A percentile compares a stretch with the other conserved stretches of the same genome.
Evolutionary conservation across 2,113 vertebrate species (phyloP).

Genomic region (Isichthys henryi): DNA sequence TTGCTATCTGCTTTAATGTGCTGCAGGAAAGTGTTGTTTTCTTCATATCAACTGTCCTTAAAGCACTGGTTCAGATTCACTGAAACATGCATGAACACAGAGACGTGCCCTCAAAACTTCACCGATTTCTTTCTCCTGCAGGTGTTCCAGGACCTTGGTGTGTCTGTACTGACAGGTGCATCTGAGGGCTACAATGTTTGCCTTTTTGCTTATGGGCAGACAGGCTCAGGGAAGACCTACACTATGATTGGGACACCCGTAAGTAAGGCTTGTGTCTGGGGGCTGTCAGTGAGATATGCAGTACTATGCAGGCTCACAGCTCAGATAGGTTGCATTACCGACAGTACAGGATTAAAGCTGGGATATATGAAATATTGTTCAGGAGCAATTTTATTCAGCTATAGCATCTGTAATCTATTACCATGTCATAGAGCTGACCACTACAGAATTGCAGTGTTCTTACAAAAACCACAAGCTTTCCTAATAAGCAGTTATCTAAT

Average conservation of each 20-base stretch:
- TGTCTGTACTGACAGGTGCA: constrained; percentile 79
- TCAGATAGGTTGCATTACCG: background rate
- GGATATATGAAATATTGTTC: background rate
- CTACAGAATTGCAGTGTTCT: background rate
- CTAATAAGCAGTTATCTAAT: background rate
- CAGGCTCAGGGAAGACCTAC: constrained; percentile 94
- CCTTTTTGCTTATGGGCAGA: constrained; percentile 96
- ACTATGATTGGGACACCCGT: constrained; percentile 97
- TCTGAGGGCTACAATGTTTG: constrained; percentile 93
- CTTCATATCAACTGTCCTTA: constrained; percentile 27
- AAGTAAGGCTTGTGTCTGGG: constrained; percentile 41
- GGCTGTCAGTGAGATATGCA: too few species aligned
- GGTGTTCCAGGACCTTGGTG: constrained; percentile 94
- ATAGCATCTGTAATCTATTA: background rate
- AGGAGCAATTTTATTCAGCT: background rate
- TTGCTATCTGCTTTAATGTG: background rate
- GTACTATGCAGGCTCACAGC: background rate
- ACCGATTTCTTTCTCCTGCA: constrained; percentile 43
- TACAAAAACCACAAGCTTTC: background rate
- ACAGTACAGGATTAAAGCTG: background rate
- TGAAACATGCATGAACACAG: background rate
- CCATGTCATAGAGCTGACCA: background rate
- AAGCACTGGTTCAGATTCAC: background rate
- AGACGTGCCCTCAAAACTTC: background rate
- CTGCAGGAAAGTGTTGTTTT: constrained; percentile 9